Evolutionary conservation across 2,797 vertebrate species (phyloP), one percentile per base, ranked within the genome.

Genomic region (Furcifer pardalis): DNA sequence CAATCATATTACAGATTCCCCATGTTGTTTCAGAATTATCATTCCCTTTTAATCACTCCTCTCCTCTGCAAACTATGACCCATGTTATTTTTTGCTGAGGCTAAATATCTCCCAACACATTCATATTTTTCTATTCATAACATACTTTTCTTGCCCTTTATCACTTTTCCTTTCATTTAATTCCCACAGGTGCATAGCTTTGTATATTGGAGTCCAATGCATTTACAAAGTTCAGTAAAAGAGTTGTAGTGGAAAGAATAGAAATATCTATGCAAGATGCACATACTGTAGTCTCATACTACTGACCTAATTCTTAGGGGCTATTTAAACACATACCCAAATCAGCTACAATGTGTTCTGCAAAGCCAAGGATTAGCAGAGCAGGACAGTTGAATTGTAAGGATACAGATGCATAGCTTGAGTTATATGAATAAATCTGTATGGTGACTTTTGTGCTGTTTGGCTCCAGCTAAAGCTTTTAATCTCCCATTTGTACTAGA

Each of bases 341-440:
- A 76, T 68, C 63, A 69, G 27, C 73, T n/a, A 52, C 62, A 56
- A 42, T 60, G 37, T 80, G 60, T 49, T 85, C 72, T 76, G 71
- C 42, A 85, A 76, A 66, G 40, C 79, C 52, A 76, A 85, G 62
- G 78, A 81, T 85, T 85, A 85, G 60, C n/a, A 35, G n/a, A 85
- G 62, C 71, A 44, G 69, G 62, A 68, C 23, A 76, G 72, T 76
- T 75, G 15, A 35, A 81, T 75, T 56, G 30, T 37, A 23, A 76
- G 63, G 79, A 68, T 81, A 19, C 9, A 65, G n/a, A 66, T 81
- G 71, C 37, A 2, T 12, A 15, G 63, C 49, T 13, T 35, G 21
- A 68, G 49, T 85, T 85, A 75, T 85, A 79, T 85, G 30, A 44
- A 37, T 69, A 79, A 85, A 63, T 52, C 62, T 85, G 46, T 68